Evolutionary conservation across 1,140 invertebrate genomes (phyloP).

Genomic region (Ectropis grisescens): DNA sequence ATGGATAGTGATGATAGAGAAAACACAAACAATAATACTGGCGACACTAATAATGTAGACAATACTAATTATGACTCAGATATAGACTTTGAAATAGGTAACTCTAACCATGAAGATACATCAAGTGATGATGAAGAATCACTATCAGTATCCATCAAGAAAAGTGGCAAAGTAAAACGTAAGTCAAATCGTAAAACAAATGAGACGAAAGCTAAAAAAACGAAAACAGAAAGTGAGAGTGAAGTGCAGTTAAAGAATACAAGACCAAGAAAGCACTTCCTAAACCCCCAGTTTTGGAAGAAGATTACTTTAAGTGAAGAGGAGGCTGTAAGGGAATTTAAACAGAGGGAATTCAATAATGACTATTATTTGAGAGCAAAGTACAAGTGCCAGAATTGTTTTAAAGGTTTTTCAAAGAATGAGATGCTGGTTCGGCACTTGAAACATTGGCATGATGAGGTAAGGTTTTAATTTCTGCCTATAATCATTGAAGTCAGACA

Average conservation of each 20-base stretch:
- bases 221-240: constrained; percentile 8
- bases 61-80: too few relatives aligned
- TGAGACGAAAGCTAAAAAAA: too few relatives aligned
- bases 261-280: constrained; percentile 3
- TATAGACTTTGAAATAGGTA: too few relatives aligned
- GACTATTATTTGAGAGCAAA: constrained; percentile 32
- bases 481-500: too few relatives aligned
- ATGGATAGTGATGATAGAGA: too few relatives aligned
- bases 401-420: constrained; percentile 46
- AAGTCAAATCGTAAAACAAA: not conserved
- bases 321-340: constrained; percentile 38
- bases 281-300: constrained; percentile 34
- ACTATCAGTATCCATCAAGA: too few relatives aligned
- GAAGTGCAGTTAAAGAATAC: not conserved
- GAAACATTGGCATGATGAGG: constrained; percentile 33
- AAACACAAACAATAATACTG: too few relatives aligned
- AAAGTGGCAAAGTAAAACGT: too few relatives aligned
- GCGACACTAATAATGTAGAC: too few relatives aligned
- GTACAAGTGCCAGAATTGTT: constrained; percentile 41
- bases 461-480: too few relatives aligned
- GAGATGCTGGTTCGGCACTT: constrained; percentile 38
- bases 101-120: too few relatives aligned
- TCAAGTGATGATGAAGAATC: too few relatives aligned
- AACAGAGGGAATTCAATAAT: constrained; percentile 22
- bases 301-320: constrained; percentile 33